Conservation (phyloP, 2,113 vertebrate genomes). For the Meriones unguiculatus region DNA sequence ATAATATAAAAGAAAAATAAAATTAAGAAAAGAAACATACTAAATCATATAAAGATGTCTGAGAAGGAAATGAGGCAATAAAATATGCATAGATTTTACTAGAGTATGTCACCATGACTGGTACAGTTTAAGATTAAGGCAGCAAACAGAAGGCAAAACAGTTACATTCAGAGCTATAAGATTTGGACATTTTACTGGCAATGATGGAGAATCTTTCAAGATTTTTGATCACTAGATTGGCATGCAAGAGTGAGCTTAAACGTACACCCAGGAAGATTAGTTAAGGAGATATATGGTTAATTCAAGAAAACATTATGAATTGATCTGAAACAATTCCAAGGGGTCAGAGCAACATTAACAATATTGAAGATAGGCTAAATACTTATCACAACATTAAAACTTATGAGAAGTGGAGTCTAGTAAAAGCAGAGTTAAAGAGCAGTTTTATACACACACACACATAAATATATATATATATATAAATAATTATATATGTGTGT, state of each 20-base stretch:
- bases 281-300: not conserved
- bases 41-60: not conserved
- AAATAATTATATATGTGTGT: not conserved
- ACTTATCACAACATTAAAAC: not conserved
- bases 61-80: not conserved
- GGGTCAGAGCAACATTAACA: slow-evolving; percentile 24
- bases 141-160: not conserved
- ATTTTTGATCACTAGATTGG: not conserved
- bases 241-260: not conserved
- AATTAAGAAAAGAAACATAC: not conserved
- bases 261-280: slow-evolving; percentile 16
- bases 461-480: not conserved
- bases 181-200: slow-evolving; percentile 8
- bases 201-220: slow-evolving; percentile 5
- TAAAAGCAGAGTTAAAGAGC: slow-evolving; percentile 1
- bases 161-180: slow-evolving; percentile 12
- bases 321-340: slow-evolving; percentile 26
- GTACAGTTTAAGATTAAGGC: slow-evolving; percentile 31
- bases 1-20: not conserved
- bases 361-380: not conserved
- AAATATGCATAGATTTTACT: not conserved
- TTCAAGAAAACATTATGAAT: not conserved
- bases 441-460: not conserved
- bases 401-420: not conserved
- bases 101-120: not conserved